These are phyloP conservation scores for Hesperophylax magnus DNA, from an alignment of 1,140 invertebrate species.

Conservation along the genomic window DNA sequence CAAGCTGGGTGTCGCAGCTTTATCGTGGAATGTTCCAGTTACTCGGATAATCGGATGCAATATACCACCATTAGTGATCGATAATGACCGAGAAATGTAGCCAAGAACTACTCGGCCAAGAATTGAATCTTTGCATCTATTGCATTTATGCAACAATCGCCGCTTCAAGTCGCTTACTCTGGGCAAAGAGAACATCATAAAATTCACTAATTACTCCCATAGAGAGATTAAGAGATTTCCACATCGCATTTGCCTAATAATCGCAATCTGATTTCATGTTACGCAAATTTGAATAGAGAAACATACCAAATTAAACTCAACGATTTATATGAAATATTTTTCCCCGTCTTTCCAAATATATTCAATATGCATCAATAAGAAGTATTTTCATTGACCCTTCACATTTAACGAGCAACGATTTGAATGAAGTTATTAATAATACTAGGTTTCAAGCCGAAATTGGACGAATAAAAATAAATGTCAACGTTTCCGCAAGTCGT, in stretches of 20 bases:
- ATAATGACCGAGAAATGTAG: constrained; percentile 31
- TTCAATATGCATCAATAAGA: no score
- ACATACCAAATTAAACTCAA: no score
- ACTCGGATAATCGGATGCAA: constrained; percentile 53
- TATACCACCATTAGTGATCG: constrained; percentile 55
- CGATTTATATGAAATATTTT: no score
- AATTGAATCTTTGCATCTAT: neutral
- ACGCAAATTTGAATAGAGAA: no score
- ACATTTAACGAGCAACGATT: neutral
- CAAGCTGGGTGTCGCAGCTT: constrained; percentile 32
- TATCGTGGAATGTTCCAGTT: constrained; percentile 55
- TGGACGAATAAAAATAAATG: constrained; percentile 34
- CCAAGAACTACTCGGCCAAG: neutral
- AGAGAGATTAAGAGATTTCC: no score
- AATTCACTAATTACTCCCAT: no score
- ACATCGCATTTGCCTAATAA: no score
- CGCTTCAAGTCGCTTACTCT: neutral
- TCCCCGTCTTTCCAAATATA: no score
- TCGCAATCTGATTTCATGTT: no score
- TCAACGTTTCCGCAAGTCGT: constrained; percentile 10
- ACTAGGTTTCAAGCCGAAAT: constrained; percentile 23
- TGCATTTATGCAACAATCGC: neutral
- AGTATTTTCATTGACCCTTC: neutral
- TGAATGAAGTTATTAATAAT: constrained; percentile 44
- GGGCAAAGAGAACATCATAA: neutral